Evolutionary conservation across 2,113 vertebrate species (phyloP).

Genomic region (Pollimyrus isidori): DNA sequence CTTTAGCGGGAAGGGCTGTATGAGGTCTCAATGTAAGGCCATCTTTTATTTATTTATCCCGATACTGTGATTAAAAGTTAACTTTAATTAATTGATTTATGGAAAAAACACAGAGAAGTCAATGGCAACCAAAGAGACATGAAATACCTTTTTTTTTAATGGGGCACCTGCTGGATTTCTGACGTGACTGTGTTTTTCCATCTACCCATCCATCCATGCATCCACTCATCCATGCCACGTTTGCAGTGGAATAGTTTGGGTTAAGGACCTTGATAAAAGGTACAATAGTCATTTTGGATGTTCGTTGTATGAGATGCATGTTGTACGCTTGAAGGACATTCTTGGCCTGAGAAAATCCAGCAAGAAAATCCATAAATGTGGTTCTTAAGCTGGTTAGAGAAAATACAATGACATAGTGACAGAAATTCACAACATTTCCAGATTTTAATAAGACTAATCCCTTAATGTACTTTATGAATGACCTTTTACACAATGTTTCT

Average conservation of each 20-base stretch:
- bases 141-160: background rate
- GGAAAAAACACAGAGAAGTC: constrained; percentile 27
- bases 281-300: background rate
- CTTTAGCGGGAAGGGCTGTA: background rate
- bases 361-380: background rate
- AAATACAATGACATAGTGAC: background rate
- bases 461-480: background rate
- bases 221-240: background rate
- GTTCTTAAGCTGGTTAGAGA: background rate
- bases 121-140: background rate
- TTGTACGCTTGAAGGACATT: background rate
- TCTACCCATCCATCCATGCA: background rate
- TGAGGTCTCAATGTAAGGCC: background rate
- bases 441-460: background rate
- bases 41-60: constrained; percentile 1
- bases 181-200: background rate
- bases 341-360: background rate
- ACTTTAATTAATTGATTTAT: constrained; percentile 52
- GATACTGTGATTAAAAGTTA: constrained; percentile 33
- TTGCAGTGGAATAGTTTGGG: background rate
- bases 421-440: background rate
- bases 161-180: background rate
- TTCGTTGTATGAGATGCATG: background rate
- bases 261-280: background rate
- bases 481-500: background rate